Evolutionary conservation across 2,797 vertebrate genomes (phyloP).

Genomic region (Atherinosoma microstoma): DNA sequence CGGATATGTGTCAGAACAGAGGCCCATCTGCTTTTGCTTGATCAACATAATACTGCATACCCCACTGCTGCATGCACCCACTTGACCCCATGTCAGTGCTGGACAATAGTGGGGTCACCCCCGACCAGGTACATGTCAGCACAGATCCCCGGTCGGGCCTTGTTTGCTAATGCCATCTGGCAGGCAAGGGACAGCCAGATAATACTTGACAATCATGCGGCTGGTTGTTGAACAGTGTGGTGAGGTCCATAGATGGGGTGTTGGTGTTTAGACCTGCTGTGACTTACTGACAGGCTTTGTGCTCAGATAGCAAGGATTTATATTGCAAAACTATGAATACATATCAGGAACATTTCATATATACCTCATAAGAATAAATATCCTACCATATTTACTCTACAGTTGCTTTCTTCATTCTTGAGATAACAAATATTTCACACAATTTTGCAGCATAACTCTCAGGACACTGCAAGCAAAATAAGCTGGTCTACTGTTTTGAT

Average conservation of each 20-base stretch:
- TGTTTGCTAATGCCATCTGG: slow-evolving; percentile 74
- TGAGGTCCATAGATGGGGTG: slow-evolving; percentile 39
- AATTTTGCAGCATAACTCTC: background rate
- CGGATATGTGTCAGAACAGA: slow-evolving; percentile 26
- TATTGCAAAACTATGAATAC: slow-evolving; percentile 33
- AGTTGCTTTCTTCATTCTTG: background rate
- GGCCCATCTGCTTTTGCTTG: slow-evolving; percentile 61
- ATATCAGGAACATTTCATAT: slow-evolving; percentile 20
- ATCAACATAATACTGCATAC: slow-evolving; percentile 37
- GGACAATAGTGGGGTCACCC: slow-evolving; percentile 77
- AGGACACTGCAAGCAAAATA: too few species aligned
- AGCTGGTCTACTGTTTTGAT: background rate
- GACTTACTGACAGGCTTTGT: slow-evolving; percentile 60
- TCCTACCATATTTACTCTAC: background rate
- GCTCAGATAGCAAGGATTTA: slow-evolving; percentile 30
- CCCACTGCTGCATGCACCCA: slow-evolving; percentile 69
- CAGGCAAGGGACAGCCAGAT: slow-evolving; percentile 74
- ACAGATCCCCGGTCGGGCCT: slow-evolving; percentile 53
- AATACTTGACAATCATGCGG: slow-evolving; percentile 57
- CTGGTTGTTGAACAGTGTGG: slow-evolving; percentile 58
- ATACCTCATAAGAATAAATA: slow-evolving; percentile 2
- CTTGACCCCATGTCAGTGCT: slow-evolving; percentile 77
- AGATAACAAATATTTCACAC: background rate
- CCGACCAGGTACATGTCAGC: slow-evolving; percentile 74
- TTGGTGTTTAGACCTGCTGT: slow-evolving; percentile 26